These are phyloP conservation scores for Scaptomyza cyrtandrae DNA, from an alignment of 2,888 invertebrate genomes.

Conservation along the genomic window DNA sequence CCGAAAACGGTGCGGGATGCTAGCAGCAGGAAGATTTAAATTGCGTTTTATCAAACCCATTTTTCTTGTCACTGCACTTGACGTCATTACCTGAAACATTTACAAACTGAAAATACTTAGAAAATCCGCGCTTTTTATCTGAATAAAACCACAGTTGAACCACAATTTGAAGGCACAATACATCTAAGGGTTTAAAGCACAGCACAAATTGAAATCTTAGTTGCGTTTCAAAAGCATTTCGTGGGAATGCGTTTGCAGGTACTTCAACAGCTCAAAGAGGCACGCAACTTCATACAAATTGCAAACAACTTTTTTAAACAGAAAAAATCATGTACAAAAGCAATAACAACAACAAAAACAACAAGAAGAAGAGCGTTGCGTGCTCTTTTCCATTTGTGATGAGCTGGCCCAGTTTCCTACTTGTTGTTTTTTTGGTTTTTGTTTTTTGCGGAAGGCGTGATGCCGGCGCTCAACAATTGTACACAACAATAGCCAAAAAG, in stretches of 20 bases:
- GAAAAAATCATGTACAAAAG: constrained; percentile 18
- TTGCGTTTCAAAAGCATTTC: constrained; percentile 65
- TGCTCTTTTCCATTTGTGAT: constrained; percentile 67
- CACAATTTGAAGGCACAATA: constrained; percentile 12
- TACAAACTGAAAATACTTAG: neutral
- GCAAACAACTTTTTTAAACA: constrained; percentile 70
- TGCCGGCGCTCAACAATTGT: constrained; percentile 58
- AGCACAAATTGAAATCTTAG: constrained; percentile 41
- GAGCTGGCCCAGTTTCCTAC: constrained; percentile 59
- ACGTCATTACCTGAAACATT: neutral
- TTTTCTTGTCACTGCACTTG: neutral
- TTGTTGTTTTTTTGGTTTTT: neutral
- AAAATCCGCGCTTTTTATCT: neutral
- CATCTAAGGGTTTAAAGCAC: constrained; percentile 35
- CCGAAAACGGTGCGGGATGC: neutral
- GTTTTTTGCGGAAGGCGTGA: constrained; percentile 40
- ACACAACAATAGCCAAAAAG: constrained; percentile 12
- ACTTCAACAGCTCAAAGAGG: constrained; percentile 17
- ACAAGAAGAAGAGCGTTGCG: constrained; percentile 46
- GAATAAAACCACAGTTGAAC: constrained; percentile 19
- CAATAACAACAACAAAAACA: constrained; percentile 11
- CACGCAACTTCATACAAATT: constrained; percentile 65
- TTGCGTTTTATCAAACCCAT: neutral
- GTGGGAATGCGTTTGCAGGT: constrained; percentile 21
- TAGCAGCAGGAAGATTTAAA: neutral